Conservation (phyloP, 2,797 vertebrate species). For the Hypotaenidia philippensis region DNA sequence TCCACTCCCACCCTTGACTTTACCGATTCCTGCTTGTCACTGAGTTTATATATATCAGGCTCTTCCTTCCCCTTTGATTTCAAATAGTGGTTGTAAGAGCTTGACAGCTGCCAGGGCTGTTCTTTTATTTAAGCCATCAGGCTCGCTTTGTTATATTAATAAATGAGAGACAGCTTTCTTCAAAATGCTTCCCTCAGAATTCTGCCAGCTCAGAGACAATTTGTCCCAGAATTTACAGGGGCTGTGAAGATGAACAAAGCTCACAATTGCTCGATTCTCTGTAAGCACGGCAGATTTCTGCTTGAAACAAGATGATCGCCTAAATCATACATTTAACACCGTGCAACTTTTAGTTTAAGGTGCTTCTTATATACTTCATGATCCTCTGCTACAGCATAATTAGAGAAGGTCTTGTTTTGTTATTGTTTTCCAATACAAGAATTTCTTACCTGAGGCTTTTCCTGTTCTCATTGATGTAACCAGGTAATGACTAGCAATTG, state of each 20-base stretch:
- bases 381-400: background rate
- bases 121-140: constrained; percentile 21
- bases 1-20: background rate
- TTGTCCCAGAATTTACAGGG: background rate
- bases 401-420: background rate
- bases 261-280: background rate
- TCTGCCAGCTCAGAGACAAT: constrained; percentile 11
- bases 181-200: background rate
- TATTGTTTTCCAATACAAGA: background rate
- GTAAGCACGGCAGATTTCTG: background rate
- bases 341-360: background rate
- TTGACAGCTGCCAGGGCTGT: background rate
- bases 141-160: constrained; percentile 38
- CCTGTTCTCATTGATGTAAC: background rate
- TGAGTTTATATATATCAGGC: background rate
- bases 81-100: background rate
- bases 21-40: background rate
- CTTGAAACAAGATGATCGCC: background rate
- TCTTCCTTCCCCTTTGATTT: constrained; percentile 32
- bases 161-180: constrained; percentile 20
- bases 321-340: background rate
- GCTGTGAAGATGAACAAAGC: background rate
- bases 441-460: background rate
- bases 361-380: background rate
- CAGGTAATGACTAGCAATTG: background rate